Evolutionary conservation across 2,113 vertebrate species (phyloP).

Genomic region (Mirza zaza): DNA sequence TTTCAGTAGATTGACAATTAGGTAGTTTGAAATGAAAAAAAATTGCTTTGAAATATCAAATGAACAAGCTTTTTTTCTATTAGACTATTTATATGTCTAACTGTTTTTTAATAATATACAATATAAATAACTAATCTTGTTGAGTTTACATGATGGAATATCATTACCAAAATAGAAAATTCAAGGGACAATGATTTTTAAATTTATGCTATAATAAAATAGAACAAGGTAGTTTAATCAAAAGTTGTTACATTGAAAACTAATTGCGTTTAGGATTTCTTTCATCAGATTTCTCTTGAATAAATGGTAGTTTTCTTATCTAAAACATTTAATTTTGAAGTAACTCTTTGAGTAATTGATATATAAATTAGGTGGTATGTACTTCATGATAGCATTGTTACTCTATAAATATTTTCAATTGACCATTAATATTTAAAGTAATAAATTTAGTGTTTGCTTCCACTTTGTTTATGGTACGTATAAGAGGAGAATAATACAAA

Average conservation of each 20-base stretch:
- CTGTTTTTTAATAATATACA: neutral
- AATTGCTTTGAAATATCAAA: neutral
- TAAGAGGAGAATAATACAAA: neutral
- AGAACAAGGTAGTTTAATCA: neutral
- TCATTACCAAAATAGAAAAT: neutral
- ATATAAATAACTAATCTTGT: neutral
- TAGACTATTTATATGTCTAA: neutral
- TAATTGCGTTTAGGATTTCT: neutral
- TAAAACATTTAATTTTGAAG: slow-evolving; percentile 21
- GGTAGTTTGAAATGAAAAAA: neutral
- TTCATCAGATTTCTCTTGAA: neutral
- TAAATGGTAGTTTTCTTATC: neutral
- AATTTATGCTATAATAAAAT: neutral
- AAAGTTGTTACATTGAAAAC: neutral
- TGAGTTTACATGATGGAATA: neutral
- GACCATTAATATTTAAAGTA: neutral
- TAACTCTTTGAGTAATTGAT: neutral
- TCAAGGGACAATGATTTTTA: neutral
- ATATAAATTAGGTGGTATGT: neutral
- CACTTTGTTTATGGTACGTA: rapidly evolving
- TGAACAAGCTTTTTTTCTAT: neutral
- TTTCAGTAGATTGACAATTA: neutral
- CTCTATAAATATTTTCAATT: neutral
- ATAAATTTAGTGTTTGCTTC: neutral
- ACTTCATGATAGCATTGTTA: neutral